Evolutionary conservation across 2,113 vertebrate genomes (phyloP), one percentile per base, ranked within the genome.

Genomic region (Trogon melanurus): DNA sequence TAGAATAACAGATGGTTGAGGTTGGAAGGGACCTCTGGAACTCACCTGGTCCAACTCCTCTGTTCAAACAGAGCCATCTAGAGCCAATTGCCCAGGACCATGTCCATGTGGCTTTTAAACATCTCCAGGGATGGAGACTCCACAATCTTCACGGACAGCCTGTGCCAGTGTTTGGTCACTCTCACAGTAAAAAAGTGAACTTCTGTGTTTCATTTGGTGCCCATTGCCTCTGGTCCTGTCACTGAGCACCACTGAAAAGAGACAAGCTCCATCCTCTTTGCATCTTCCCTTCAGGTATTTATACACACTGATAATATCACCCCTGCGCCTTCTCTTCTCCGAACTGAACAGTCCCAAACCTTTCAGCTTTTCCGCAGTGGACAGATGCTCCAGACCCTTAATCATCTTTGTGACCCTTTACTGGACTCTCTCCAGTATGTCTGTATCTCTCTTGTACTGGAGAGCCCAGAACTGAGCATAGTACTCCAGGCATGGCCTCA

Each of bases 331-430:
- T 53, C 45, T 71, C 34, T 69, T 70, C 30, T 25, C 23, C 30
- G 51, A 5, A 3, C 11, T 21, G 30, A 61, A 13, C 36, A 78
- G 16, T 22, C 26, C 21, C 54, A 78, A 21, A 62, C 69, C 30
- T 67, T 36, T 67, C 36, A 67, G 53, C 13, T 17, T 73, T 32
- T 64, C 22, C 21, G 41, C 21, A 64, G 0, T 6, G n/a, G n/a
- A 74, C 23, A 44, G 30, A 30, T 30, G 34, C 25, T 51, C 8
- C 30, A 44, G 13, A 30, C 30, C 53, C 25, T 34, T 51, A 2
- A 14, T 69, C 45, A 21, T 6, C 45, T 34, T 60, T 0, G 0
- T 16, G 36, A 8, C 10, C 8, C 13, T 61, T 60, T 26, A 2
- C 25, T 30, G 36, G 30, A 11, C 21, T 36, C 10, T 48, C 8